These are phyloP conservation scores for Mamestra configurata DNA, from an alignment of 1,140 invertebrate species.

Conservation along the genomic window DNA sequence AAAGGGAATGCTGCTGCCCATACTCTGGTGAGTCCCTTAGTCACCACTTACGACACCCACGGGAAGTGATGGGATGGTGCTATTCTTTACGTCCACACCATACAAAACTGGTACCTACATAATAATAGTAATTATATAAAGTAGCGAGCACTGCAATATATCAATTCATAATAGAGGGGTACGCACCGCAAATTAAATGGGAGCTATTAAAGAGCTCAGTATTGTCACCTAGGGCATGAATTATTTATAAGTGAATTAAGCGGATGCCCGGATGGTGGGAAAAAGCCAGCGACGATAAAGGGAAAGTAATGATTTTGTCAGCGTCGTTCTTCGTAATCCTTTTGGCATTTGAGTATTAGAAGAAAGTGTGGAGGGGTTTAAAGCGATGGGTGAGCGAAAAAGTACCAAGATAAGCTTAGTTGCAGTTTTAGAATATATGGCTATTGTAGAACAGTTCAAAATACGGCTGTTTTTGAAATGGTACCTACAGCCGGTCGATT, in stretches of 20 bases:
- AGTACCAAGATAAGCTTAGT: too few relatives aligned
- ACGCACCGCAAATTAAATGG: constrained; percentile 42
- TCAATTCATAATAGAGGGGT: constrained; percentile 24
- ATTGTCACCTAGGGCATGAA: constrained; percentile 46
- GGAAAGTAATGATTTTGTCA: constrained; percentile 48
- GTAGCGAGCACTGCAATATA: constrained; percentile 26
- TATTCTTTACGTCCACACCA: too few relatives aligned
- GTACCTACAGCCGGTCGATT: too few relatives aligned
- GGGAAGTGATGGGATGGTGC: too few relatives aligned
- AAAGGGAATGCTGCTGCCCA: too few relatives aligned
- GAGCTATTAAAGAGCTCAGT: constrained; percentile 42
- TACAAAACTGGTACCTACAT: too few relatives aligned
- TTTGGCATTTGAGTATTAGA: constrained; percentile 32
- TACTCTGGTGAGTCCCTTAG: too few relatives aligned
- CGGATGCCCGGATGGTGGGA: constrained; percentile 30
- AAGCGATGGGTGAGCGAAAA: background rate
- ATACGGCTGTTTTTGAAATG: too few relatives aligned
- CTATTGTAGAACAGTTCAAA: too few relatives aligned
- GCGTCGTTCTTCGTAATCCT: constrained; percentile 32
- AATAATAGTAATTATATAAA: background rate
- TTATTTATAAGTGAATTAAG: constrained; percentile 46
- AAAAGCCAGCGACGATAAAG: background rate
- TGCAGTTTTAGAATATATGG: too few relatives aligned
- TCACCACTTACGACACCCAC: too few relatives aligned
- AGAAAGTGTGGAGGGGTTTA: background rate